Conservation (phyloP, 2,797 vertebrate species). For the Scolopax rusticola region DNA sequence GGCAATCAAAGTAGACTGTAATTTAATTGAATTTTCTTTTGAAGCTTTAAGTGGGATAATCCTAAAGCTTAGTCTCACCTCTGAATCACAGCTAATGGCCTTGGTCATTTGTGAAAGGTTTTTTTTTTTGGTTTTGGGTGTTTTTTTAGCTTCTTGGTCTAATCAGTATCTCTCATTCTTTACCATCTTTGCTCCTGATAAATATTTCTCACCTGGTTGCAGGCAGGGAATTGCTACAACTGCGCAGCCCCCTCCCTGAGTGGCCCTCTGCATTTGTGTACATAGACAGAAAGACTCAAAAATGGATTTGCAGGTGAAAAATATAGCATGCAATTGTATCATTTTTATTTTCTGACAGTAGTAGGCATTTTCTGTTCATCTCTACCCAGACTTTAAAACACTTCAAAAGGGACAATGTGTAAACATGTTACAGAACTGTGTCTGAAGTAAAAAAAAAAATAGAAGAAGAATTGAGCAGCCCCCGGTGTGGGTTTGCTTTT, state of each 20-base stretch:
- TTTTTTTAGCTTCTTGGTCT: not conserved
- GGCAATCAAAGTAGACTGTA: not conserved
- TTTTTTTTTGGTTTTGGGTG: not conserved
- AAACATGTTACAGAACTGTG: not conserved
- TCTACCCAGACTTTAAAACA: not conserved
- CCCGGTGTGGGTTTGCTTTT: not conserved
- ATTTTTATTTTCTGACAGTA: not conserved
- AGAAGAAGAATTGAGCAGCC: not conserved
- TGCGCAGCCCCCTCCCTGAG: not conserved
- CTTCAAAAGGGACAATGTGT: fast-evolving
- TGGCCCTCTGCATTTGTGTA: not conserved
- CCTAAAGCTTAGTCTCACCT: not conserved
- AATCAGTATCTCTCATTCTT: not conserved
- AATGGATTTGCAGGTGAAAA: not conserved
- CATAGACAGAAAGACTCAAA: not conserved
- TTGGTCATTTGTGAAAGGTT: not conserved
- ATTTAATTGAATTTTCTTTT: constrained; percentile 35
- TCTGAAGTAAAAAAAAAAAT: not conserved
- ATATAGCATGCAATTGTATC: not conserved
- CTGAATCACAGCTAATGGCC: not conserved
- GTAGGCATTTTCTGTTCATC: not conserved
- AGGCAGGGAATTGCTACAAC: not conserved
- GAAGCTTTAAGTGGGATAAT: constrained; percentile 35
- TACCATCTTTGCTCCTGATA: not conserved
- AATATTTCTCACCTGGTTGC: not conserved